Conservation (phyloP, 1,140 invertebrate species). For the Sarcophaga bullata region DNA sequence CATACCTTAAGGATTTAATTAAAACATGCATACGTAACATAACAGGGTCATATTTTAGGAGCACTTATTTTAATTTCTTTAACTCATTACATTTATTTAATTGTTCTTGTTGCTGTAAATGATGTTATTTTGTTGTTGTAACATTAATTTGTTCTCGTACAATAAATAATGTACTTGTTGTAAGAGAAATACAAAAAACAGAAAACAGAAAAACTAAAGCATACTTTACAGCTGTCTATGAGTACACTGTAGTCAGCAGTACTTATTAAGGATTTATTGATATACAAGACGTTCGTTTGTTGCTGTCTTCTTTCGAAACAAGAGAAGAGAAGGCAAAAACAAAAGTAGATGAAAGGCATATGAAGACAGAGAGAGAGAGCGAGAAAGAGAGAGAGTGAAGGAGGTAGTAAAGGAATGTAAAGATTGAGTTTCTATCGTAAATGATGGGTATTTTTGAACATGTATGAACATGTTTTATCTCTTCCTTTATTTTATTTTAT, state of each 20-base stretch:
- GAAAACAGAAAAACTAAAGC: neutral
- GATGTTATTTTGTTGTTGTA: no score
- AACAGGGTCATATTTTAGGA: neutral
- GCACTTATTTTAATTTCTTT: neutral
- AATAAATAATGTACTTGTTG: neutral
- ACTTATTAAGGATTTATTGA: conserved; percentile 8
- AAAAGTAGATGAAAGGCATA: no score
- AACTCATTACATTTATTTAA: neutral
- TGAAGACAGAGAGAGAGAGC: no score
- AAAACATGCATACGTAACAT: no score
- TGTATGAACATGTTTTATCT: conserved; percentile 11
- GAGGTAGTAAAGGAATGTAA: no score
- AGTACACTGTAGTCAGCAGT: neutral
- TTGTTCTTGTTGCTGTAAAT: neutral
- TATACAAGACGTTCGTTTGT: neutral
- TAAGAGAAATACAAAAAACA: neutral
- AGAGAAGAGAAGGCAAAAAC: no score
- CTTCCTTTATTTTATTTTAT: neutral
- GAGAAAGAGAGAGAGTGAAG: no score
- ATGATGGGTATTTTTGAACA: neutral
- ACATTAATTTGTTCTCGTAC: neutral
- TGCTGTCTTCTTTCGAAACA: neutral
- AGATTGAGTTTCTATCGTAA: neutral
- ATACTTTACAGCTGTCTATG: neutral
- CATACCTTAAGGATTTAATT: no score